Percentiles rank a stretch among this genome's conserved stretches.
Evolutionary conservation across 2,113 vertebrate species (phyloP).

Genomic region (Cephalopterus ornatus): DNA sequence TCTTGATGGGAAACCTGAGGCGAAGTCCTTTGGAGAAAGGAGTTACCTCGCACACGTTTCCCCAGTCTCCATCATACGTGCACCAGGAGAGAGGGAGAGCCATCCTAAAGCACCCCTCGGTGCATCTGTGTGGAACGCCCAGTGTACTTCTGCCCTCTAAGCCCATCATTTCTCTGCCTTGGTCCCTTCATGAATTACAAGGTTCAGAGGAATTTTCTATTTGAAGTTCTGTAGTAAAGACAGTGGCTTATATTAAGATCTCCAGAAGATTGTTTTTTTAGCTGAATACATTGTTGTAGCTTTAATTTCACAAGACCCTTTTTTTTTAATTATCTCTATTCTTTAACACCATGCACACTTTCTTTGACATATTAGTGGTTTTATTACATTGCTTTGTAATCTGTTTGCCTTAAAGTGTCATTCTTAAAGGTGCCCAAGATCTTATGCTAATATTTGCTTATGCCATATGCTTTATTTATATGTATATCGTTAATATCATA

Average conservation of each 20-base stretch:
- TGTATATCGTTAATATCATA: background rate
- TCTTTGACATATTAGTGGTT: background rate
- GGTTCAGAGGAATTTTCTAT: background rate
- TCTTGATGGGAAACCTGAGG: background rate
- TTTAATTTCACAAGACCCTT: background rate
- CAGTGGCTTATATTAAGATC: background rate
- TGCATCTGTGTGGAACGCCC: background rate
- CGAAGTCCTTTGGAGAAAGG: background rate
- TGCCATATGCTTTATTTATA: background rate
- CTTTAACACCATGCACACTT: fast-evolving
- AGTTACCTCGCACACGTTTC: fast-evolving
- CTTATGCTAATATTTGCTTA: background rate
- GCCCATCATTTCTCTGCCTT: background rate
- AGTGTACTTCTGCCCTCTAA: background rate
- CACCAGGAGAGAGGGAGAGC: background rate
- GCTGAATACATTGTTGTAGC: background rate
- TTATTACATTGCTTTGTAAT: background rate
- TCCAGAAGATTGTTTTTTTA: background rate
- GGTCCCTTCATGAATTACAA: background rate
- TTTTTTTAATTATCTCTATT: background rate
- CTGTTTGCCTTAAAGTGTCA: background rate
- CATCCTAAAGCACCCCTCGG: background rate
- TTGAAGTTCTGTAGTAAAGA: background rate
- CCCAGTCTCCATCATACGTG: background rate
- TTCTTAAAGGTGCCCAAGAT: background rate